Evolutionary conservation across 92 coral and sea anemone genomes (phyloP).

Genomic region (Zoanthus solanderi): DNA sequence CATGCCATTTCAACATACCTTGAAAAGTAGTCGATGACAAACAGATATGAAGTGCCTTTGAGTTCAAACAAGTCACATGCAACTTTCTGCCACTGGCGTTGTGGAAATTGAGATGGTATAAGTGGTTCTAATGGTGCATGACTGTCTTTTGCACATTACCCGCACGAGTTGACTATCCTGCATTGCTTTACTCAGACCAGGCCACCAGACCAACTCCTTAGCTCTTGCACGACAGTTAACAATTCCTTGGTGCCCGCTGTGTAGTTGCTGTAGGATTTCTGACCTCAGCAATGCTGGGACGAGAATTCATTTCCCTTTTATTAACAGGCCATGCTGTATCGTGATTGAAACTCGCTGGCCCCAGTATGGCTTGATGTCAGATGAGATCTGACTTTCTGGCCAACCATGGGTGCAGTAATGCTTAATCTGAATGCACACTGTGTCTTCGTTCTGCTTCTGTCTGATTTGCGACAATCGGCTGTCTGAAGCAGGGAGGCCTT

Average conservation of each 20-base stretch:
- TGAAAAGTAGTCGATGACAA: background rate
- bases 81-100: background rate
- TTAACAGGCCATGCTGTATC: background rate
- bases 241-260: too few species aligned
- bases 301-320: too few species aligned
- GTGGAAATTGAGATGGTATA: background rate
- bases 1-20: background rate
- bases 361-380: conserved; percentile 7
- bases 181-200: too few species aligned
- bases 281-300: too few species aligned
- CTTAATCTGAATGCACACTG: background rate
- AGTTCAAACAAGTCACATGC: background rate
- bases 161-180: background rate
- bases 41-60: background rate
- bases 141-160: background rate
- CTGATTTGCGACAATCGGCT: background rate
- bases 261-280: too few species aligned
- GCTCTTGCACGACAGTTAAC: too few species aligned
- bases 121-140: background rate
- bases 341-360: conserved; percentile 1
- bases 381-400: background rate
- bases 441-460: background rate
- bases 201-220: too few species aligned
- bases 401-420: too few species aligned
- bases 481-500: too few species aligned